Evolutionary conservation across 2,113 vertebrate species (phyloP), one percentile per base, ranked within the genome.

Genomic region (Upupa epops): DNA sequence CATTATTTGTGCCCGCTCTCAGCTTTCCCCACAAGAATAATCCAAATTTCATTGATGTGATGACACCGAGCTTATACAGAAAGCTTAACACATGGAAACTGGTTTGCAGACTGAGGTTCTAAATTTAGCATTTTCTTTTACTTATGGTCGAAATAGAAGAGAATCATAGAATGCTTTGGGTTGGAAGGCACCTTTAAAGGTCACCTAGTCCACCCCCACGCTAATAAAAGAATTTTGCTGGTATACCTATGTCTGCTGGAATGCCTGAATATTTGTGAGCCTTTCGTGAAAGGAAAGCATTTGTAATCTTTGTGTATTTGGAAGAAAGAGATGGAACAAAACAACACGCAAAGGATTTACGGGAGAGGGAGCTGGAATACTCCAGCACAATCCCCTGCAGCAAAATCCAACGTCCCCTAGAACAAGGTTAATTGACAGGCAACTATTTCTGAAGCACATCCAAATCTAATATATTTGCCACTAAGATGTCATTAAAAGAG

Each of bases 391-490:
- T n/a, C 14, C 65, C 73, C 58, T 56, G 52, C 61, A 91, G 92
- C 69, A 77, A 92, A 88, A 86, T 2, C 14, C 61, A 91, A 83
- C 6, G 2, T 65, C 91, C 76, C 46, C 72, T 48, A 90, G 46
- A 81, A 95, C 61, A 32, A 83, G 45, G 36, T 61, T 88, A 90
- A 93, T 89, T 86, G 89, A 86, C 37, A 64, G 56, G 56, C 49
- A 78, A 61, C 90, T 93, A 84, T 75, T 91, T 81, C 58, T 86
- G 70, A 90, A 95, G 65, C 71, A 54, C 61, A 80, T 68, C 69
- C 77, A 69, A 90, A 93, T 86, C 28, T 5, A 91, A 95, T 79
- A n/a, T 58, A 58, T 81, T 72, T 90, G 40, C 56, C 66, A 75
- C 61, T 71, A 72, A 89, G 76, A 61, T 87, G 49, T 46, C 70